These are phyloP conservation scores for Syngnathoides biaculeatus DNA, from an alignment of 2,113 vertebrate genomes.

Conservation along the genomic window DNA sequence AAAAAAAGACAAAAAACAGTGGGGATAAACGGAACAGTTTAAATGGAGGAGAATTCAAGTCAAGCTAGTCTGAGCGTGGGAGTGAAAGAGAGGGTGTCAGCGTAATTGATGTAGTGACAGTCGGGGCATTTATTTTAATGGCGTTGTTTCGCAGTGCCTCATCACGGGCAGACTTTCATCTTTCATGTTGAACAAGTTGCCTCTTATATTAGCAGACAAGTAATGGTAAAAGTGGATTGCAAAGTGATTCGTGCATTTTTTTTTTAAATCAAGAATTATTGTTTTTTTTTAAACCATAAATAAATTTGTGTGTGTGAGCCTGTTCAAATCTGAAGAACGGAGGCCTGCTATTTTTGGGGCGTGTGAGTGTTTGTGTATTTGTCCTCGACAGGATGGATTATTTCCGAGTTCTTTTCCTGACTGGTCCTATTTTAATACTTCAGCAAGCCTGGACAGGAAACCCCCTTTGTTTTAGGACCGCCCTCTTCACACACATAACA, in stretches of 20 bases:
- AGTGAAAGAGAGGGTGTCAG: conserved; percentile 35
- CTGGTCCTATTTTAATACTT: conserved; percentile 65
- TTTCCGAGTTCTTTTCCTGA: conserved; percentile 68
- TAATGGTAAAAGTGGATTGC: conserved; percentile 28
- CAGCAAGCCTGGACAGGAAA: conserved; percentile 36
- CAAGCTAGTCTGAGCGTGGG: conserved; percentile 18
- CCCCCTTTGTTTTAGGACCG: conserved; percentile 26
- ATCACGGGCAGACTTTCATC: conserved; percentile 39
- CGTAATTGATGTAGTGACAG: conserved; percentile 56
- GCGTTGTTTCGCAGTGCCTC: conserved; percentile 46
- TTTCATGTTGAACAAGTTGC: conserved; percentile 50
- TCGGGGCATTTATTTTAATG: conserved; percentile 60
- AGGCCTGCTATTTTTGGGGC: not conserved
- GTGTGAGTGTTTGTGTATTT: conserved; percentile 5
- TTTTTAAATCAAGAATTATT: not conserved
- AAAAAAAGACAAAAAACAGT: conserved; percentile 5
- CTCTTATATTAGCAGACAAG: conserved; percentile 18
- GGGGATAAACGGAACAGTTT: conserved; percentile 34
- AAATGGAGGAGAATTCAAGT: conserved; percentile 45
- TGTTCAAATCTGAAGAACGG: conserved; percentile 4
- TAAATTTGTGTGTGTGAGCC: conserved; percentile 5
- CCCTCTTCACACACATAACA: conserved; percentile 15
- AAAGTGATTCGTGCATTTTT: conserved; percentile 14
- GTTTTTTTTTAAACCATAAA: not conserved
- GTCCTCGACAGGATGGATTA: conserved; percentile 53